Conservation (phyloP, 53 echinoderm and acorn worm genomes). For the Hippasteria phrygiana region DNA sequence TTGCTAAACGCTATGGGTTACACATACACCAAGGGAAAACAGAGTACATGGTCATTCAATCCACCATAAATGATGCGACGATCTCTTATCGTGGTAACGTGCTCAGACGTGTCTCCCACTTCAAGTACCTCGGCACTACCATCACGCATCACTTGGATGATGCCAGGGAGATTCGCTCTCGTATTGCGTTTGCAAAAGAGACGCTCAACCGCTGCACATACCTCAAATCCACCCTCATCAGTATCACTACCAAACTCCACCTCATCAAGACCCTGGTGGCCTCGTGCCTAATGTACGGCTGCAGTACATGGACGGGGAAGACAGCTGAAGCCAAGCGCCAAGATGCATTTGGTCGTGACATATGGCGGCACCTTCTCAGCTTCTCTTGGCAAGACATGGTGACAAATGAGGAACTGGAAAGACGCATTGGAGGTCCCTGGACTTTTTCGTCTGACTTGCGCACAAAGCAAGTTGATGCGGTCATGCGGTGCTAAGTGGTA, state of each 20-base stretch:
- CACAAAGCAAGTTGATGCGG: not conserved
- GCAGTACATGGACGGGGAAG: not conserved
- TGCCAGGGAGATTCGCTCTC: too few relatives aligned
- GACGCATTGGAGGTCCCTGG: slow-evolving; percentile 15
- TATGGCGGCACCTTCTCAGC: not conserved
- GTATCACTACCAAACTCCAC: slow-evolving; percentile 4
- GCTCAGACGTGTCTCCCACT: too few relatives aligned
- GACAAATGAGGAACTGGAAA: slow-evolving; percentile 1
- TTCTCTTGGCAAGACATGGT: not conserved
- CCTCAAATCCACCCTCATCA: slow-evolving; percentile 17
- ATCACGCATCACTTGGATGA: too few relatives aligned
- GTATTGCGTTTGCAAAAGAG: too few relatives aligned
- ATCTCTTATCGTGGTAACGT: too few relatives aligned
- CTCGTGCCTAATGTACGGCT: not conserved
- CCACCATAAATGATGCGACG: too few relatives aligned
- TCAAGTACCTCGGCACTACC: too few relatives aligned
- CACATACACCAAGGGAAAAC: too few relatives aligned
- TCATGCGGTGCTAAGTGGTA: not conserved
- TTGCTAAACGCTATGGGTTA: too few relatives aligned
- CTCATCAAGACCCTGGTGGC: slow-evolving; percentile 3
- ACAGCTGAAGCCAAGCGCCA: not conserved
- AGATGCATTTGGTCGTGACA: not conserved
- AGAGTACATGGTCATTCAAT: too few relatives aligned
- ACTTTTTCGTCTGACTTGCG: not conserved
- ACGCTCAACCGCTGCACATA: not conserved